A percentile compares a stretch with the other conserved stretches of the same genome.
These are phyloP conservation scores for Drosophila repletoides DNA, from an alignment of 1,140 invertebrate genomes.

Conservation along the genomic window DNA sequence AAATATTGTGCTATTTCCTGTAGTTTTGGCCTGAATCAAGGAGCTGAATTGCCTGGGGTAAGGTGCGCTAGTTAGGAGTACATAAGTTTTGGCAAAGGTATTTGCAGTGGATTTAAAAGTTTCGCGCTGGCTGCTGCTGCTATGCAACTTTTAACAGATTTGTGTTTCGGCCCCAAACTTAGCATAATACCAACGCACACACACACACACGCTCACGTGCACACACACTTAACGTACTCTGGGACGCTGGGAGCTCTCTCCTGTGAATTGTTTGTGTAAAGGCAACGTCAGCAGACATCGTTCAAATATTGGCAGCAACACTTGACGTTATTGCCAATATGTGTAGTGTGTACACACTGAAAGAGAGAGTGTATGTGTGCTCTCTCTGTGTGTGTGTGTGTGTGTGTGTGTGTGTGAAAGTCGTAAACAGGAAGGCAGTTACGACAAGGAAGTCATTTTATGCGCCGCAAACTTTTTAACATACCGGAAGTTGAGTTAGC, in stretches of 20 bases:
- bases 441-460: slow-evolving; percentile 79
- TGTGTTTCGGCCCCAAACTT: slow-evolving; percentile 20
- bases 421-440: slow-evolving; percentile 78
- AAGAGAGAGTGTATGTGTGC: neutral
- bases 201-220: neutral
- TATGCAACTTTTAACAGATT: slow-evolving; percentile 47
- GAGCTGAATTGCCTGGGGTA: no score
- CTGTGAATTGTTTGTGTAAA: slow-evolving; percentile 23
- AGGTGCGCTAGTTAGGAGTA: no score
- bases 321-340: slow-evolving; percentile 79
- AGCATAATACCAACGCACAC: slow-evolving; percentile 17
- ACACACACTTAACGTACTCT: neutral
- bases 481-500: slow-evolving; percentile 80
- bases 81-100: slow-evolving; percentile 10
- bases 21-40: no score
- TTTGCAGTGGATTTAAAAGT: slow-evolving; percentile 29
- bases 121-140: slow-evolving; percentile 12
- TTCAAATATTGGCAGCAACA: slow-evolving; percentile 73
- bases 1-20: neutral
- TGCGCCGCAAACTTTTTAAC: slow-evolving; percentile 81
- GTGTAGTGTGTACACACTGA: slow-evolving; percentile 31
- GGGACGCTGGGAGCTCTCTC: neutral
- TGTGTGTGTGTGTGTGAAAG: slow-evolving; percentile 22
- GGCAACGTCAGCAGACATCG: slow-evolving; percentile 46
- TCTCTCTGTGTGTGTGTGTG: neutral